A percentile compares a stretch with the other conserved stretches of the same genome.
Evolutionary conservation across 2,113 vertebrate genomes (phyloP).

Genomic region (Harpagus bidentatus): DNA sequence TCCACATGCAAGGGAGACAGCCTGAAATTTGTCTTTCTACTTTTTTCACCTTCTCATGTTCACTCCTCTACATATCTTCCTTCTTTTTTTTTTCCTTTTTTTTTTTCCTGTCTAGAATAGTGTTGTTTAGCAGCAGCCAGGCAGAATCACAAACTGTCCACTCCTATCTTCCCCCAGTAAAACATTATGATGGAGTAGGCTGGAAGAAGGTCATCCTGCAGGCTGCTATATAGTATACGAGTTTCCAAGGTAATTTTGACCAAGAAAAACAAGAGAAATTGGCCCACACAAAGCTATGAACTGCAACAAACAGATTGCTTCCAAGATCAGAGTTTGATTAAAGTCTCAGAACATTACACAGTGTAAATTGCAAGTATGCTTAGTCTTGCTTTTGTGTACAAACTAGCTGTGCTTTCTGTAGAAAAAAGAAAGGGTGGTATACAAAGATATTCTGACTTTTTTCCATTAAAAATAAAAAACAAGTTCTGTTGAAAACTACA

Average conservation of each 20-base stretch:
- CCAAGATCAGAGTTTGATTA: not conserved
- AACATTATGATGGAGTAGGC: not conserved
- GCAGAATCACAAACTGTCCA: not conserved
- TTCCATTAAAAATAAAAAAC: not conserved
- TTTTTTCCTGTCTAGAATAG: not conserved
- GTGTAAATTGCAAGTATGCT: not conserved
- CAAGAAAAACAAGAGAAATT: not conserved
- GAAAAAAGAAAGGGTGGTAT: not conserved
- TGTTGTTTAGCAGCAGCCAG: not conserved
- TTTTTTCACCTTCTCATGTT: not conserved
- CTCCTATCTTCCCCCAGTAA: not conserved
- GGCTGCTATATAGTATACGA: not conserved
- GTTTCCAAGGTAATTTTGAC: not conserved
- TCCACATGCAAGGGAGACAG: not conserved
- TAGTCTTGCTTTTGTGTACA: not conserved
- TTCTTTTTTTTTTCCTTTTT: not conserved
- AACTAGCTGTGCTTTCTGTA: not conserved
- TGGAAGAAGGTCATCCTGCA: not conserved
- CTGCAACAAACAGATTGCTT: not conserved
- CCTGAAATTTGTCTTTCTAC: not conserved
- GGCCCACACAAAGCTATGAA: not conserved
- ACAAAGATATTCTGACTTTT: not conserved
- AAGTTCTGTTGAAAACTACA: not conserved
- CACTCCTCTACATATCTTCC: accelerated
- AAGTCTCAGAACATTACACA: not conserved